Percentiles rank a stretch among this genome's conserved stretches.
Evolutionary conservation across 2,113 vertebrate species (phyloP).

Genomic region (Mus spicilegus): DNA sequence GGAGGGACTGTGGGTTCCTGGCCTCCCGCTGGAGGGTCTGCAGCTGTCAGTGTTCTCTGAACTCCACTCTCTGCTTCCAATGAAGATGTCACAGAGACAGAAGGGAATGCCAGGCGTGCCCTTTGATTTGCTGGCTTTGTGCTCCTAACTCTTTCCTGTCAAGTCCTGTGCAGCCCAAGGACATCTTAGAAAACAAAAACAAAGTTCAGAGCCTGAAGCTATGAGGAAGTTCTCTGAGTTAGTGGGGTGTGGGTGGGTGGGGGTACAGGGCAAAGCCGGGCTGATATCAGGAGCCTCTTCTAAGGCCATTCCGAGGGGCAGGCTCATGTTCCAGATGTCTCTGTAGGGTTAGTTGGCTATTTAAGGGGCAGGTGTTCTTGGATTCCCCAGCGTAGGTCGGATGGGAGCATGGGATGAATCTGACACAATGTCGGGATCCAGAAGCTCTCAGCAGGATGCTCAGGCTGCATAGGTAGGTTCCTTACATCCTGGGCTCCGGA

Average conservation of each 20-base stretch:
- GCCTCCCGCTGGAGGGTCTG: constrained; percentile 43
- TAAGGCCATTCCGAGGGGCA: too few species aligned
- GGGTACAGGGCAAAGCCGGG: neutral
- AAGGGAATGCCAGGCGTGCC: neutral
- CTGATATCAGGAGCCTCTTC: neutral
- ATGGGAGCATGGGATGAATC: neutral
- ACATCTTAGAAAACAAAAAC: neutral
- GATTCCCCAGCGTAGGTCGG: neutral
- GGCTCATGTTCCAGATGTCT: neutral
- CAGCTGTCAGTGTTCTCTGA: constrained; percentile 50
- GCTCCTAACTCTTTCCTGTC: neutral
- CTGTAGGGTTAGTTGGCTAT: neutral
- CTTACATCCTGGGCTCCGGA: neutral
- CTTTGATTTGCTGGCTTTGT: constrained; percentile 53
- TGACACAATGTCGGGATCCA: neutral
- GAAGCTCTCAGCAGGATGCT: neutral
- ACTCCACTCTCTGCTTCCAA: neutral
- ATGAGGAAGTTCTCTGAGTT: neutral
- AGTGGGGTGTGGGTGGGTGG: neutral
- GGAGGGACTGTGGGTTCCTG: constrained; percentile 14
- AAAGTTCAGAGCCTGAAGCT: neutral
- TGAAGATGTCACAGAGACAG: constrained; percentile 54
- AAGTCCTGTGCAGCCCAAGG: neutral
- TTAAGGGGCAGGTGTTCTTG: neutral
- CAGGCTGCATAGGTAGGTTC: neutral